Conservation (phyloP, 2,797 vertebrate species). For the Chloroceryle inda region DNA sequence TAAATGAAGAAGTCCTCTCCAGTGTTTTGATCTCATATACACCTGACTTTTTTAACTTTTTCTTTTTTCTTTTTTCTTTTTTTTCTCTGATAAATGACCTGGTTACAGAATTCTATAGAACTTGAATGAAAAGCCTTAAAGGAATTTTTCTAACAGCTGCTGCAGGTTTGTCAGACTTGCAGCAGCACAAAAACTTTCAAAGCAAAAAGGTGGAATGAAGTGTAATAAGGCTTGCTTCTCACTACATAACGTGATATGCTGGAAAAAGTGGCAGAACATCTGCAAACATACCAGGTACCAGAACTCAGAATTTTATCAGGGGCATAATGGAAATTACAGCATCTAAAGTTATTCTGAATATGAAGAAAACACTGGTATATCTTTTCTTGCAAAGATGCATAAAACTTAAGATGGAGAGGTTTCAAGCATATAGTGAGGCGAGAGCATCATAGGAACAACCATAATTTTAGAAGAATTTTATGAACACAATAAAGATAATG, state of each 20-base stretch:
- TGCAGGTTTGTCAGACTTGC: neutral
- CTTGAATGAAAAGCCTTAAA: slow-evolving; percentile 10
- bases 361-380: neutral
- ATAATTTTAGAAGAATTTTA: neutral
- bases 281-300: neutral
- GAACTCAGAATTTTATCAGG: neutral
- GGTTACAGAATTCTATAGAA: neutral
- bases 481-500: neutral
- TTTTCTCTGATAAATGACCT: neutral
- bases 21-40: neutral
- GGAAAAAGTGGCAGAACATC: neutral
- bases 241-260: neutral
- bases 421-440: neutral
- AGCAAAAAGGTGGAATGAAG: neutral
- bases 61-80: neutral
- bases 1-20: neutral
- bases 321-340: neutral
- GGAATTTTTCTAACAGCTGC: slow-evolving; percentile 30
- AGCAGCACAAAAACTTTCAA: slow-evolving; percentile 13
- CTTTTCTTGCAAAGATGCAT: neutral
- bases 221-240: neutral
- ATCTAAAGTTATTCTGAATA: neutral
- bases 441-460: neutral
- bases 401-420: neutral
- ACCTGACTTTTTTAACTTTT: neutral